Evolutionary conservation across 2,888 invertebrate genomes (phyloP).

Genomic region (Cacoxenus indagator): DNA sequence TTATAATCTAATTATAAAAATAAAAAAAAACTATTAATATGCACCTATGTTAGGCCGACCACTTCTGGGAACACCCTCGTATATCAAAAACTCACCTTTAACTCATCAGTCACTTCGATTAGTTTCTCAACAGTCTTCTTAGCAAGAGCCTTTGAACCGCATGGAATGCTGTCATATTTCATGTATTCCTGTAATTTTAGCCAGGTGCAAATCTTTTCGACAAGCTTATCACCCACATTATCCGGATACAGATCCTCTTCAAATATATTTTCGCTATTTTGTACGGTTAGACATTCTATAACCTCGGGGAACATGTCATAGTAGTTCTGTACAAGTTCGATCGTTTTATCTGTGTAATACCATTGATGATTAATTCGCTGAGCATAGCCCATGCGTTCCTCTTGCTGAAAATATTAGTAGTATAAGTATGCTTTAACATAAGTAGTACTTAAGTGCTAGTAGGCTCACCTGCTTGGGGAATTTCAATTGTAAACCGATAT

Average conservation of each 20-base stretch:
- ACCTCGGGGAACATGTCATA: conserved; percentile 80
- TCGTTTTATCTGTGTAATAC: conserved; percentile 84
- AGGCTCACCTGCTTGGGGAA: conserved; percentile 82
- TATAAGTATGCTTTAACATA: not conserved
- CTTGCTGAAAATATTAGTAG: conserved; percentile 71
- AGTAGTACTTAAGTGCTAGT: not conserved
- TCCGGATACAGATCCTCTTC: conserved; percentile 79
- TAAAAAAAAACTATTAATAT: too few relatives aligned
- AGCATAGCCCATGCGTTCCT: conserved; percentile 86
- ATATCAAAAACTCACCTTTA: conserved; percentile 60
- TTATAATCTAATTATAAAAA: too few relatives aligned
- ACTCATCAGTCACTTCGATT: conserved; percentile 65
- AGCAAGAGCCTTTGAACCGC: conserved; percentile 81
- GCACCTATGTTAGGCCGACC: too few relatives aligned
- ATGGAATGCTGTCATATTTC: conserved; percentile 76
- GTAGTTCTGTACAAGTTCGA: conserved; percentile 81
- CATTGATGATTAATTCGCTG: conserved; percentile 80
- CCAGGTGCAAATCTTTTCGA: conserved; percentile 77
- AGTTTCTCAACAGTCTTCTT: conserved; percentile 74
- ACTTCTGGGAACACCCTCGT: too few relatives aligned
- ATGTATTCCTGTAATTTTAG: conserved; percentile 79
- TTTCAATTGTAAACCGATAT: conserved; percentile 93
- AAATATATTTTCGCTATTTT: conserved; percentile 76
- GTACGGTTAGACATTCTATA: conserved; percentile 73
- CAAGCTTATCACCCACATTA: conserved; percentile 64